phyloP scores from a whole-genome alignment of 2,797 vertebrate species.

The Crax fasciolata region DNA sequence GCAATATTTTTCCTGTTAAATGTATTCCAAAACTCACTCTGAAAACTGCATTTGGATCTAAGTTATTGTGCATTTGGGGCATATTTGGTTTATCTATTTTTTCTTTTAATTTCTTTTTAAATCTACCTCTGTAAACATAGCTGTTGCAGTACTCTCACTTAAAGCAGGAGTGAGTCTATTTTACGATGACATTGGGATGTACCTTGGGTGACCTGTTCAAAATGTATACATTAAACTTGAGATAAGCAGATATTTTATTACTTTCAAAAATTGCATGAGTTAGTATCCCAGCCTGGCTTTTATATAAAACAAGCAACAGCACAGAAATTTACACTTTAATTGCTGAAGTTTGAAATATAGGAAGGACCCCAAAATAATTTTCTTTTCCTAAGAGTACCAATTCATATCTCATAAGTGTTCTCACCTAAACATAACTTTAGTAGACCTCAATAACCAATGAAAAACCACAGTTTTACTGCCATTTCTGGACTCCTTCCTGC shows the following conservation, averaged over 20 bases:
- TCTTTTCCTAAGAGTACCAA: background rate
- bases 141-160: background rate
- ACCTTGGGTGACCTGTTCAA: background rate
- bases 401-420: background rate
- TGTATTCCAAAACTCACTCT: background rate
- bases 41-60: background rate
- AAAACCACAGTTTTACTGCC: conserved; percentile 44
- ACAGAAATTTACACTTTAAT: background rate
- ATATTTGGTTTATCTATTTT: background rate
- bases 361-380: background rate
- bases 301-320: background rate
- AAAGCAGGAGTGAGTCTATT: background rate
- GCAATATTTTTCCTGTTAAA: background rate
- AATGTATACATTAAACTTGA: background rate
- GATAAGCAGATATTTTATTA: background rate
- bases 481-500: conserved; percentile 58
- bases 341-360: background rate
- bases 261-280: background rate
- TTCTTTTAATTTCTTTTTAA: background rate
- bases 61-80: background rate
- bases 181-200: background rate
- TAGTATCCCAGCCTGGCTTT: background rate
- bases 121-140: background rate
- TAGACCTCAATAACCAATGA: conserved; percentile 22
- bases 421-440: conserved; percentile 22